Conservation (phyloP, 2,797 vertebrate species). For the Manis javanica region DNA sequence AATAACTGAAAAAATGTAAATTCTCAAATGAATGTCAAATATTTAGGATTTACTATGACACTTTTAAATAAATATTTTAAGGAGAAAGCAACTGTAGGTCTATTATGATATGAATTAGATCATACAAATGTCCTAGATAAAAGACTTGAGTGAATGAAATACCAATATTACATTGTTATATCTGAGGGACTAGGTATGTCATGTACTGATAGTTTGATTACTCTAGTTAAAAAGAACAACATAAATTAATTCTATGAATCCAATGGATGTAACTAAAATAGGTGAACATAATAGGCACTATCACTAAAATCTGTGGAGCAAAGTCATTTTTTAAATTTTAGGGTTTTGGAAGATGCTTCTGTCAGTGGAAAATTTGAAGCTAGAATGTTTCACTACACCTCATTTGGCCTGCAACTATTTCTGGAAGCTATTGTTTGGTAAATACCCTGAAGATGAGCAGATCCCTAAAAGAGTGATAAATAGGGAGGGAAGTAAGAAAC, state of each 20-base stretch:
- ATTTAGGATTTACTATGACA: neutral
- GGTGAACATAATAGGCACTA: neutral
- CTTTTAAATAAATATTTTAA: neutral
- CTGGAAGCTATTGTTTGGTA: neutral
- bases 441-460: neutral
- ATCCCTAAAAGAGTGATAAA: neutral
- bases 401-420: neutral
- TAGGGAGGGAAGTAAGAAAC: neutral
- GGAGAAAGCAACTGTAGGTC: neutral
- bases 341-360: neutral
- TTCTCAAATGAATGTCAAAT: neutral
- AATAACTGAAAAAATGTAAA: neutral
- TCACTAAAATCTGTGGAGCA: neutral
- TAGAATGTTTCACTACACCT: neutral
- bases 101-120: neutral
- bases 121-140: neutral
- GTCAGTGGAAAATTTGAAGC: neutral
- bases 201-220: neutral
- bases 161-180: neutral
- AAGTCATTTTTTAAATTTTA: constrained; percentile 21
- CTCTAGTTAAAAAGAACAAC: neutral
- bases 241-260: constrained; percentile 6
- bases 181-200: neutral
- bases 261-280: neutral
- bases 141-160: neutral